These are phyloP conservation scores for Hypomesus transpacificus DNA, from an alignment of 2,113 vertebrate species.

Conservation along the genomic window DNA sequence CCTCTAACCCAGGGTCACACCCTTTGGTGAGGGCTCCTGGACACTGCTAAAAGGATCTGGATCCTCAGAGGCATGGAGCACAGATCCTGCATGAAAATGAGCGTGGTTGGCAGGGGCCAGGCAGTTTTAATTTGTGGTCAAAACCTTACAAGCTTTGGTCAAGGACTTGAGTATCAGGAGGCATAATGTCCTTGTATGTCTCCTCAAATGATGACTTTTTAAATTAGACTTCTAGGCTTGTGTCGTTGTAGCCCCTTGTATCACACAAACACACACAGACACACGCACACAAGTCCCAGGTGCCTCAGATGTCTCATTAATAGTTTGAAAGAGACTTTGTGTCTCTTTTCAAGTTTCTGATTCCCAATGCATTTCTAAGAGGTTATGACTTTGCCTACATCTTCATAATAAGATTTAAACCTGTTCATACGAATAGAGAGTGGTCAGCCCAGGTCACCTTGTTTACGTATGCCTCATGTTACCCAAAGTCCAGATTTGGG, in stretches of 20 bases:
- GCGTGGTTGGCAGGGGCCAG: slow-evolving; percentile 25
- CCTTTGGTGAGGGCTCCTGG: slow-evolving; percentile 13
- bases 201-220: slow-evolving; percentile 52
- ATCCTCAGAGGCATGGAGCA: slow-evolving; percentile 19
- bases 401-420: background rate
- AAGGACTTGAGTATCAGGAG: slow-evolving; percentile 47
- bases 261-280: slow-evolving; percentile 24
- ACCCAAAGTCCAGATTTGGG: too few species aligned
- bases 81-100: slow-evolving; percentile 43
- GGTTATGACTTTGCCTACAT: slow-evolving; percentile 6
- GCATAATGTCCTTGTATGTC: slow-evolving; percentile 31
- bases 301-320: slow-evolving; percentile 12
- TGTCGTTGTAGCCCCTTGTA: slow-evolving; percentile 26
- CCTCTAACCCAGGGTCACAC: slow-evolving; percentile 11
- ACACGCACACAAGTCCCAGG: slow-evolving; percentile 27
- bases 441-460: too few species aligned
- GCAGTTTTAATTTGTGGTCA: slow-evolving; percentile 55
- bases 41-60: slow-evolving; percentile 26
- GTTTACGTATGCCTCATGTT: too few species aligned
- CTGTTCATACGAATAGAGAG: background rate
- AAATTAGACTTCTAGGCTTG: slow-evolving; percentile 41
- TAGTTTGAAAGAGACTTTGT: slow-evolving; percentile 25
- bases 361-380: slow-evolving; percentile 18
- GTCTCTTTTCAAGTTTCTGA: slow-evolving; percentile 18
- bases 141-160: slow-evolving; percentile 56